Conservation (phyloP, 2,797 vertebrate species). For the Enteromius fasciolatus region DNA sequence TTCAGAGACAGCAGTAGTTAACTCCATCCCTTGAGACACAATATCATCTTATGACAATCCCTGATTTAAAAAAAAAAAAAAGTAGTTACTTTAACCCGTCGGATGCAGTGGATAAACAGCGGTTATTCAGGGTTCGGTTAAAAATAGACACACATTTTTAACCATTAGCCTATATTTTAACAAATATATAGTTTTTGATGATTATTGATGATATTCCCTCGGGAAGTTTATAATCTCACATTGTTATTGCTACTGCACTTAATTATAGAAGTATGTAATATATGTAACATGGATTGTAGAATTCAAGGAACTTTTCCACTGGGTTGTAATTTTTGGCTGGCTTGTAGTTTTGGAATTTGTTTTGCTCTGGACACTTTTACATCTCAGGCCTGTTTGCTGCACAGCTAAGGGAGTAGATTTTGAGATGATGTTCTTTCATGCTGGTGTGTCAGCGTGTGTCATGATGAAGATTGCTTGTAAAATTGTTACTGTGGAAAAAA, state of each 20-base stretch:
- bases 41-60: neutral
- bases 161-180: neutral
- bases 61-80: neutral
- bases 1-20: conserved; percentile 8
- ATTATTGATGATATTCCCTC: neutral
- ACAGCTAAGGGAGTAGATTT: neutral
- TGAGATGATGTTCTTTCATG: neutral
- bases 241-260: neutral
- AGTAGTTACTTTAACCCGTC: neutral
- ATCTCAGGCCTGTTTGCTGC: conserved; percentile 12
- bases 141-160: neutral
- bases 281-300: neutral
- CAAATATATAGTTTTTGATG: neutral
- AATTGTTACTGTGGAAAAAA: neutral
- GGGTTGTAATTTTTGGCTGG: neutral
- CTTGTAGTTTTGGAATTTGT: conserved; percentile 13
- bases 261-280: neutral
- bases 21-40: neutral
- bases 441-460: neutral
- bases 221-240: neutral
- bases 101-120: neutral
- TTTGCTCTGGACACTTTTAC: conserved; percentile 27
- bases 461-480: conserved; percentile 3
- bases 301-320: conserved; percentile 8
- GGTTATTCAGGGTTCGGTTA: neutral